Percentiles rank a stretch among this genome's conserved stretches.
Conservation (phyloP, 2,113 vertebrate genomes). For the Vanacampus margaritifer region DNA sequence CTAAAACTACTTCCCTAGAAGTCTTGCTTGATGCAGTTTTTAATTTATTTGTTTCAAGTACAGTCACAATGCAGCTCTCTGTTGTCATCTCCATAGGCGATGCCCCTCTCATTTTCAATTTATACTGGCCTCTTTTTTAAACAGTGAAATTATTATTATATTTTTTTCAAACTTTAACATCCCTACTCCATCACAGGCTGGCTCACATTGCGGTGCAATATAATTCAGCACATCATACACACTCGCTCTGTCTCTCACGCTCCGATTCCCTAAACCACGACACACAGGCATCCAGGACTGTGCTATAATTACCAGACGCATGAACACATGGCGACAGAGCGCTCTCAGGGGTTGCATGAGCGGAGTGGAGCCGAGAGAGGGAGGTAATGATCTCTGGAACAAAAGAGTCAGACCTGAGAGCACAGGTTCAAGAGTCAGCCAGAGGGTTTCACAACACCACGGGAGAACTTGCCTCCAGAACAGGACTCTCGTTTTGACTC, state of each 20-base stretch:
- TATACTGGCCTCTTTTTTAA: conserved; percentile 7
- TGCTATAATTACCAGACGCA: conserved; percentile 79
- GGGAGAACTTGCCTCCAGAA: conserved; percentile 67
- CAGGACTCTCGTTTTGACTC: conserved; percentile 33
- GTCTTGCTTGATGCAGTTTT: conserved; percentile 36
- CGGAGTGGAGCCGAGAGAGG: conserved; percentile 37
- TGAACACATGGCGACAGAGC: conserved; percentile 73
- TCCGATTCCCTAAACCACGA: conserved; percentile 68
- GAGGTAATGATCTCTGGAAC: conserved; percentile 70
- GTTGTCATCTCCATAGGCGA: conserved; percentile 50
- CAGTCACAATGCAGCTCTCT: conserved; percentile 37
- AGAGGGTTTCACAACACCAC: conserved; percentile 60
- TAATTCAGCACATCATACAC: conserved; percentile 19
- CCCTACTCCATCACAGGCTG: conserved; percentile 3
- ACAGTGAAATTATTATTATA: conserved; percentile 30
- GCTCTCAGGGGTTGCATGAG: conserved; percentile 56
- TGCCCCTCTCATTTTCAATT: conserved; percentile 44
- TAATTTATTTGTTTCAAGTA: conserved; percentile 54
- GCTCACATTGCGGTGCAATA: conserved; percentile 16
- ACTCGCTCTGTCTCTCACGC: conserved; percentile 39
- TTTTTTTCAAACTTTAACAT: conserved; percentile 10
- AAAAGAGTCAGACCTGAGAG: conserved; percentile 68
- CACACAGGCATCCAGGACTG: conserved; percentile 75
- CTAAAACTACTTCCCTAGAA: conserved; percentile 45
- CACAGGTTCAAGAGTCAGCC: conserved; percentile 72